These are phyloP conservation scores for Mormyrus lacerda DNA, from an alignment of 2,113 vertebrate genomes.

Conservation along the genomic window DNA sequence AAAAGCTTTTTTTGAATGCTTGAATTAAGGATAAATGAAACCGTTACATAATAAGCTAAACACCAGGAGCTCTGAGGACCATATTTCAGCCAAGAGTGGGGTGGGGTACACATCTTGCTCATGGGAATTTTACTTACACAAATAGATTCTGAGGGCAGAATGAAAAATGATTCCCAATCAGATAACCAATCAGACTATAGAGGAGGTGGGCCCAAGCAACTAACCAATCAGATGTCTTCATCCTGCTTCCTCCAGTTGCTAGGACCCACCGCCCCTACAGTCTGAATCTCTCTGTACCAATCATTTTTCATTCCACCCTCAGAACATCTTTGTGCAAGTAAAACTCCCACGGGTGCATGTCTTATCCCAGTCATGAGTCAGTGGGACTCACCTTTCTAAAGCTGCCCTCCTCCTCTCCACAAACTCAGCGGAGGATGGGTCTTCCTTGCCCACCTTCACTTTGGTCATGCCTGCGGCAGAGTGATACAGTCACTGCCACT, in stretches of 20 bases:
- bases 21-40: not conserved
- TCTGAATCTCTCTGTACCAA: too few species aligned
- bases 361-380: not conserved
- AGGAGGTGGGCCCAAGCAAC: not conserved
- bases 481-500: not conserved
- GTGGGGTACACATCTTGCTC: not conserved
- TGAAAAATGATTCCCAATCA: not conserved
- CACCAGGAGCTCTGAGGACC: not conserved
- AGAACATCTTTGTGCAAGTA: too few species aligned
- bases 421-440: slow-evolving; percentile 91
- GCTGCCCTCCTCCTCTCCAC: slow-evolving; percentile 86
- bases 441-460: slow-evolving; percentile 96
- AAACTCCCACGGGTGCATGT: not conserved
- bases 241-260: too few species aligned
- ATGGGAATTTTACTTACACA: not conserved
- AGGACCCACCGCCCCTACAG: too few species aligned
- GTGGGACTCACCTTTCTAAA: slow-evolving; percentile 73
- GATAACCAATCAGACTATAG: not conserved
- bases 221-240: not conserved
- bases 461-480: slow-evolving; percentile 85
- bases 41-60: not conserved
- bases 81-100: not conserved
- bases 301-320: too few species aligned
- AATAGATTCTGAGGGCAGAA: not conserved
- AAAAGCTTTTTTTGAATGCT: not conserved